Conservation (phyloP, 2,888 invertebrate species). For the Xylota sylvarum region DNA sequence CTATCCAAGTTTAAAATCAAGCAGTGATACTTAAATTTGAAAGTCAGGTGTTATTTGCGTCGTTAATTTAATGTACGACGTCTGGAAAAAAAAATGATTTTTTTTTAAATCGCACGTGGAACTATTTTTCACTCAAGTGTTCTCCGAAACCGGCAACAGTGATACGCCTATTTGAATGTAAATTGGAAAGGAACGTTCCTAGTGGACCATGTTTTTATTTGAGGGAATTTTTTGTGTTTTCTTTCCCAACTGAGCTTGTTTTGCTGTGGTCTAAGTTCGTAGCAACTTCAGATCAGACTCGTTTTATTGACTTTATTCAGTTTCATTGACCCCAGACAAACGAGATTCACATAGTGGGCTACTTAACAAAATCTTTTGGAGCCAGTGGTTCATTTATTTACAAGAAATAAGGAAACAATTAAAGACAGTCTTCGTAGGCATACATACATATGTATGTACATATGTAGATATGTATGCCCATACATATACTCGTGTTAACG, state of each 20-base stretch:
- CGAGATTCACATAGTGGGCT: too few relatives aligned
- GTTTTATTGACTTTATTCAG: slow-evolving; percentile 28
- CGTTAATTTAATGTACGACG: too few relatives aligned
- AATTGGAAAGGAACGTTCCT: too few relatives aligned
- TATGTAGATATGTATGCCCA: too few relatives aligned
- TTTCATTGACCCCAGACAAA: slow-evolving; percentile 48
- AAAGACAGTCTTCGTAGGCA: too few relatives aligned
- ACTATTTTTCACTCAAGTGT: background rate
- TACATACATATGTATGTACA: too few relatives aligned
- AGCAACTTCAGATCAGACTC: slow-evolving; percentile 1
- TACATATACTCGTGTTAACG: too few relatives aligned
- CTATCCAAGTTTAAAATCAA: background rate
- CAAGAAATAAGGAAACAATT: too few relatives aligned
- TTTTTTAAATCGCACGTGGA: background rate
- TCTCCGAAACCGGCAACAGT: background rate
- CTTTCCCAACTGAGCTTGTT: background rate
- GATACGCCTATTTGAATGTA: background rate
- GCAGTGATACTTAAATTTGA: background rate
- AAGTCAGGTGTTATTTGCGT: background rate
- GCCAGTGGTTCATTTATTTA: too few relatives aligned
- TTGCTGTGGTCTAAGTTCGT: background rate
- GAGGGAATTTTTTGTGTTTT: background rate
- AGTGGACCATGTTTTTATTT: background rate
- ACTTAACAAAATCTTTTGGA: too few relatives aligned
- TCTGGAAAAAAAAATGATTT: too few relatives aligned